Conservation (phyloP, 2,888 invertebrate genomes). For the Toxonevra muliebris region DNA sequence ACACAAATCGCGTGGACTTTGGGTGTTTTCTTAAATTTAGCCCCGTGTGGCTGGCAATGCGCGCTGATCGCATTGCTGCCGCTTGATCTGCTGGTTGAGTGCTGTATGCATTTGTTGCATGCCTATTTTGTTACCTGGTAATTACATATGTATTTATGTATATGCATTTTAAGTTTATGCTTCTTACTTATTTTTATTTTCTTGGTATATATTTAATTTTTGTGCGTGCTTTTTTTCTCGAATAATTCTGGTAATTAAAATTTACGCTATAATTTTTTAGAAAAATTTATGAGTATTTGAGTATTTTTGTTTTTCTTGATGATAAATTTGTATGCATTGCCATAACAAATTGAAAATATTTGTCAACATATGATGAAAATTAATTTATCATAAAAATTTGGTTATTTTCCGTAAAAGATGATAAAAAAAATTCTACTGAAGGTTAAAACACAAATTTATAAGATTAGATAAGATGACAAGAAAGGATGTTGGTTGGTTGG, state of each 20-base stretch:
- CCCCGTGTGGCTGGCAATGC: background rate
- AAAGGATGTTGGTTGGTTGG: no score
- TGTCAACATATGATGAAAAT: constrained; percentile 18
- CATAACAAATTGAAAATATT: constrained; percentile 28
- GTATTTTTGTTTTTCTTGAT: constrained; percentile 12
- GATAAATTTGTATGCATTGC: constrained; percentile 22
- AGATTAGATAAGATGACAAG: no score
- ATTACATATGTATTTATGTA: background rate
- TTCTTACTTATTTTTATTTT: background rate
- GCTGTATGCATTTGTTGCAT: constrained; percentile 19
- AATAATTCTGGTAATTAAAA: background rate
- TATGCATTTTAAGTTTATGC: background rate
- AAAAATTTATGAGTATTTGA: background rate
- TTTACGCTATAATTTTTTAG: background rate
- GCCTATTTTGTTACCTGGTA: constrained; percentile 7
- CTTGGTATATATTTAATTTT: background rate
- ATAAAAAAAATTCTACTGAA: no score
- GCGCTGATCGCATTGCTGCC: background rate
- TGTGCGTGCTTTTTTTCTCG: background rate
- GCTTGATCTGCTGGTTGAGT: background rate
- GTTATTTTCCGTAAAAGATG: no score
- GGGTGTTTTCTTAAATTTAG: background rate
- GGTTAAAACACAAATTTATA: no score
- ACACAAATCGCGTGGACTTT: constrained; percentile 29
- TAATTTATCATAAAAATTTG: constrained; percentile 18